Conservation (phyloP, 1,140 invertebrate genomes). For the Penaeus indicus region DNA sequence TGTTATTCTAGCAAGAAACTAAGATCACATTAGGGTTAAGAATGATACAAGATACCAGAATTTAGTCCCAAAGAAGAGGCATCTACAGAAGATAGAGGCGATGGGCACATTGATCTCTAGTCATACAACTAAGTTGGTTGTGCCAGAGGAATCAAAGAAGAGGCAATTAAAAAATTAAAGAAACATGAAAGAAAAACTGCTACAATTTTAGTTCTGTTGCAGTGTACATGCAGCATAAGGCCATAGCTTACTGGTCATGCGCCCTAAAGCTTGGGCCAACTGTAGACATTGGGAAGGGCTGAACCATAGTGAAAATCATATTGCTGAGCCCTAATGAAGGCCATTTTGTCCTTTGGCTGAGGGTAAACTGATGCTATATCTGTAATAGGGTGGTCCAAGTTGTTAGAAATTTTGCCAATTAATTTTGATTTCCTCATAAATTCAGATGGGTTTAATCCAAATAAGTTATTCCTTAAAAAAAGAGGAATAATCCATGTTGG, state of each 20-base stretch:
- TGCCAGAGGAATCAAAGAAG: background rate
- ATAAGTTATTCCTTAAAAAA: too few species aligned
- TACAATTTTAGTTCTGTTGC: background rate
- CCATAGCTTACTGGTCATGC: constrained; percentile 48
- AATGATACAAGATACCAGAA: too few species aligned
- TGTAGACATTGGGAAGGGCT: constrained; percentile 81
- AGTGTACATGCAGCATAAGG: background rate
- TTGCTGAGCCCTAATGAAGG: constrained; percentile 81
- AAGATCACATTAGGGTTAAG: too few species aligned
- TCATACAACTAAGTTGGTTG: background rate
- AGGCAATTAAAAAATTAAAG: background rate
- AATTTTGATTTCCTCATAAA: too few species aligned
- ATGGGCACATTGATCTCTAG: too few species aligned
- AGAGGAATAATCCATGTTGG: too few species aligned
- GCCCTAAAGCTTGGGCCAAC: constrained; percentile 75
- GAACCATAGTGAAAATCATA: constrained; percentile 85
- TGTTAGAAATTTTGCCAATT: too few species aligned
- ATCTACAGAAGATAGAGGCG: too few species aligned
- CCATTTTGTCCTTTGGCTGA: constrained; percentile 81
- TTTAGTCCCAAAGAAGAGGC: too few species aligned
- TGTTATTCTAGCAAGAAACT: too few species aligned
- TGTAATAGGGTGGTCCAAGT: constrained; percentile 68
- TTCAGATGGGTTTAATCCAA: too few species aligned
- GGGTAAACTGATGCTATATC: constrained; percentile 88
- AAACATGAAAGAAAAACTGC: too few species aligned